A percentile compares a stretch with the other conserved stretches of the same genome.
Conservation (phyloP, 2,797 vertebrate genomes). For the Gymnocypris eckloni region DNA sequence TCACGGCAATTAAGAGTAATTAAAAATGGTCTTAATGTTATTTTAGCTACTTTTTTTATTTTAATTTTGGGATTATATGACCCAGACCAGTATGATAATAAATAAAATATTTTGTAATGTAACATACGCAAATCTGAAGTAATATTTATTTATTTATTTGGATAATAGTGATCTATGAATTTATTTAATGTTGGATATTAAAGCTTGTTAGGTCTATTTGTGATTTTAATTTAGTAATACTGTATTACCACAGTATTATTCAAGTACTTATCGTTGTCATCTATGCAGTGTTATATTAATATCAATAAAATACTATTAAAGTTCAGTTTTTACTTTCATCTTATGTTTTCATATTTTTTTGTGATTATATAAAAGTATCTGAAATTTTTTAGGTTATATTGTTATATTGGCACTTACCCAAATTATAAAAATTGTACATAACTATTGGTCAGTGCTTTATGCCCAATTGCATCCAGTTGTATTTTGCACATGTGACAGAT, state of each 20-base stretch:
- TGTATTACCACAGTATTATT: background rate
- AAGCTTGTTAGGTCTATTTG: background rate
- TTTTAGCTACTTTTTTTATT: background rate
- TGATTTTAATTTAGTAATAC: background rate
- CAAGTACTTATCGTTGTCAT: background rate
- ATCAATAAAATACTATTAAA: no score
- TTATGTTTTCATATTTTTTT: no score
- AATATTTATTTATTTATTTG: background rate
- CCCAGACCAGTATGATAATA: background rate
- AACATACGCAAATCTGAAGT: background rate
- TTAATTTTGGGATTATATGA: background rate
- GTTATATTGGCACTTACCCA: background rate
- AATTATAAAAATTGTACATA: background rate
- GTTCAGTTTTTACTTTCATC: no score
- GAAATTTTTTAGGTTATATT: background rate
- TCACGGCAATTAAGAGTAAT: background rate
- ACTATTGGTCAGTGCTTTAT: background rate
- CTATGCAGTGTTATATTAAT: no score
- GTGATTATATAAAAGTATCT: no score
- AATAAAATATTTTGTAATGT: background rate
- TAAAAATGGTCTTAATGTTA: background rate
- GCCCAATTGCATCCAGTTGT: background rate
- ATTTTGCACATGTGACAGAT: background rate
- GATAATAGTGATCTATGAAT: background rate
- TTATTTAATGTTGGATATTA: background rate